Base-by-base conservation (phyloP, 2,888 invertebrate genomes). In the Parthenolecanium corni region DNA sequence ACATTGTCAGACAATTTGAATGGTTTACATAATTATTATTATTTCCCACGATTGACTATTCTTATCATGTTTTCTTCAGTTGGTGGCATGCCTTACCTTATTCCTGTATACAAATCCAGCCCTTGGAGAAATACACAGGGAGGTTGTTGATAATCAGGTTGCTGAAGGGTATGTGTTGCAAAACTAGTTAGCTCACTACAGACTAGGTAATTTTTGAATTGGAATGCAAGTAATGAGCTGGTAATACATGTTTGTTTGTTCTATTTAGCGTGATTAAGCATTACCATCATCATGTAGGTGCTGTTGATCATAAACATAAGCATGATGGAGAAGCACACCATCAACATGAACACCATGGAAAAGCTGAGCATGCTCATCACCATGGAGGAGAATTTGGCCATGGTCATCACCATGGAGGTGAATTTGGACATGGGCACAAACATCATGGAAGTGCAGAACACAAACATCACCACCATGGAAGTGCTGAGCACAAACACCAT, bases 301-400 rank as follows among this genome's bases (percentile, higher is more conserved):
- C 65, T 24, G 66, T 65, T 38, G 69, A 66, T n/a, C 69, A 69
- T 56, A 66, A 67, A 31, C 69, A 69, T 38, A 66, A 68, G 46
- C 69, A 68, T 57, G 65, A 66, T 40, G 68, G 68, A 16, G 68
- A 69, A 51, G 66, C 66, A 6, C 67, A 66, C 9, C 69, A 69
- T 42, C 67, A 67, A 5, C 70, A 70, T 64, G 69, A 69, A 44
- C 70, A 70, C 64, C 67, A 67, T 49, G 70, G 70, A 5, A 67
- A 67, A 46, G 68, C 67, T n/a, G 69, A 69, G 18, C 70, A 70
- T 64, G 67, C 65, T 6, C 70, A 70, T 47, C 66, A 69, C 20
- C 69, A 69, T 56, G 66, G 66, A 6, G 69, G 69, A 9, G 68
- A 69, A 25, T 66, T 66, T 42, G 68, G 67, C 0, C 70, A 70